Evolutionary conservation across 1,140 invertebrate genomes (phyloP).

Genomic region (Drosophila bocqueti): DNA sequence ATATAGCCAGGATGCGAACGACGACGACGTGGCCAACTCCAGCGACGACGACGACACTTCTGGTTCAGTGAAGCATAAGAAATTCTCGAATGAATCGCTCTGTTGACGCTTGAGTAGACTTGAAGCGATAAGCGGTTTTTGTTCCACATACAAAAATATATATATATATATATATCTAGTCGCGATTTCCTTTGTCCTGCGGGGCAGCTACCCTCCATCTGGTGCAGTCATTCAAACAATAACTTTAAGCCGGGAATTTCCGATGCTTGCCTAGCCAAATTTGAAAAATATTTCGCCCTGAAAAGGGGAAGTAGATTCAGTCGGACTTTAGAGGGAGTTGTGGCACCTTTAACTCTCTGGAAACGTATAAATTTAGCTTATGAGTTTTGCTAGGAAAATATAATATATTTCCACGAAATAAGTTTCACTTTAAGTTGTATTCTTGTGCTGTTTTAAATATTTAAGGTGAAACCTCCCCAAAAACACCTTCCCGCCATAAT

Average conservation of each 20-base stretch:
- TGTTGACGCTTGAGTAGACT: slow-evolving; percentile 83
- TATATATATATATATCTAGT: slow-evolving; percentile 63
- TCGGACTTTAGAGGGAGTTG: not conserved
- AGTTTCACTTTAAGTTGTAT: no score
- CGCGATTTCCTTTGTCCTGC: slow-evolving; percentile 46
- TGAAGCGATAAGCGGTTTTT: slow-evolving; percentile 83
- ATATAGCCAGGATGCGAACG: slow-evolving; percentile 55
- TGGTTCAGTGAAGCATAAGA: slow-evolving; percentile 83
- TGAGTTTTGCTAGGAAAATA: not conserved
- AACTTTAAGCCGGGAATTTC: slow-evolving; percentile 35
- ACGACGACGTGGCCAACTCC: slow-evolving; percentile 13
- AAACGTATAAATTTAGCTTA: not conserved
- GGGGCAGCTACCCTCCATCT: not conserved
- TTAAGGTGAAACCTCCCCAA: not conserved
- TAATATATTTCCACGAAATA: not conserved
- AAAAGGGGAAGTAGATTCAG: not conserved
- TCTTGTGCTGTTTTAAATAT: not conserved
- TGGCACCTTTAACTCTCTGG: not conserved
- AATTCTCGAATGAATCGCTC: slow-evolving; percentile 83
- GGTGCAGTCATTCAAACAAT: slow-evolving; percentile 31
- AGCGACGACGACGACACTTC: slow-evolving; percentile 66
- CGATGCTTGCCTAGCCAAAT: slow-evolving; percentile 13
- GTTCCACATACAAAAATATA: slow-evolving; percentile 76
- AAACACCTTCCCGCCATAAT: no score
- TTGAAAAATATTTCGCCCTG: not conserved